phyloP scores from a whole-genome alignment of 2,888 invertebrate species.

The Toxonevra muliebris region DNA sequence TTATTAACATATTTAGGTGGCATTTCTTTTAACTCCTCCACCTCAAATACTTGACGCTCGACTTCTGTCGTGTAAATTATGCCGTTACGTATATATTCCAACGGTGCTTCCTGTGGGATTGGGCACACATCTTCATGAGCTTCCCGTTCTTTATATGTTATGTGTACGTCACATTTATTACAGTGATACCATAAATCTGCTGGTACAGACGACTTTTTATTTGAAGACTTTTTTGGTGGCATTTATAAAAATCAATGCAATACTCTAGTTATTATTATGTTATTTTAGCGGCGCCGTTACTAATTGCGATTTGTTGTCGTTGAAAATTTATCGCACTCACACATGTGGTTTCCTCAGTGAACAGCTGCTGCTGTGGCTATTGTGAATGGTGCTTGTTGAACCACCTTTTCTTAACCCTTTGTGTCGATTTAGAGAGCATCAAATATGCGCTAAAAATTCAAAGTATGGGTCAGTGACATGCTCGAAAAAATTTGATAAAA shows the following conservation, averaged over 20 bases:
- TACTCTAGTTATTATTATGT: too few relatives aligned
- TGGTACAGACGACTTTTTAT: slow-evolving; percentile 49
- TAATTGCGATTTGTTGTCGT: too few relatives aligned
- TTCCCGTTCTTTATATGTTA: slow-evolving; percentile 57
- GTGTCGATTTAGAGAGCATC: too few relatives aligned
- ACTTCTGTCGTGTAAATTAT: slow-evolving; percentile 50
- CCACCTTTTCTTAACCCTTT: too few relatives aligned
- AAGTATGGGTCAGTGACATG: too few relatives aligned
- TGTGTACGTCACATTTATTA: slow-evolving; percentile 55
- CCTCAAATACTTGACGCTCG: slow-evolving; percentile 48
- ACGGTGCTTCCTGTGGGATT: slow-evolving; percentile 30
- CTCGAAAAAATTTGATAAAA: too few relatives aligned
- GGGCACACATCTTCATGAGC: slow-evolving; percentile 54
- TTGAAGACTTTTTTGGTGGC: slow-evolving; percentile 60
- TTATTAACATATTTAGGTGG: slow-evolving; percentile 66
- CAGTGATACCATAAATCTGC: slow-evolving; percentile 57
- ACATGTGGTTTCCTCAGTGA: too few relatives aligned
- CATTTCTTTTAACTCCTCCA: slow-evolving; percentile 65
- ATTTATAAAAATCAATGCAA: slow-evolving; percentile 40
- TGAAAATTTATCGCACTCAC: too few relatives aligned
- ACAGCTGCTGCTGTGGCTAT: too few relatives aligned
- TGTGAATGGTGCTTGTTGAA: too few relatives aligned
- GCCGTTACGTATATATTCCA: slow-evolving; percentile 53
- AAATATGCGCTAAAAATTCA: too few relatives aligned
- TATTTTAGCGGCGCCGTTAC: too few relatives aligned